Percentiles rank a stretch among this genome's conserved stretches.
phyloP scores from a whole-genome alignment of 2,113 vertebrate species.

The Boleophthalmus pectinirostris region DNA sequence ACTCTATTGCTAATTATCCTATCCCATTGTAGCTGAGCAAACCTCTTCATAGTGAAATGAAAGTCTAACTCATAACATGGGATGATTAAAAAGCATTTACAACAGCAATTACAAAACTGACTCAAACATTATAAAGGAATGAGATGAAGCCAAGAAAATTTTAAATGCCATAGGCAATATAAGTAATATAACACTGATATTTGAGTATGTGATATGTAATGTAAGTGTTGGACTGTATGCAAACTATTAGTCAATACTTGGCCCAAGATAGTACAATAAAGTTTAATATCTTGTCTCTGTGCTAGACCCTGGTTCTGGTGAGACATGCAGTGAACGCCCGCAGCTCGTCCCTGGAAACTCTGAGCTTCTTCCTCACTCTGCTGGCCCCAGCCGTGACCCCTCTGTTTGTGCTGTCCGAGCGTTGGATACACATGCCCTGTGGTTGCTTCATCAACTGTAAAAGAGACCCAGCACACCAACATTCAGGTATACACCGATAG shows the following conservation, averaged over 20 bases:
- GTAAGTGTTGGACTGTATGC: background rate
- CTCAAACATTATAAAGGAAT: background rate
- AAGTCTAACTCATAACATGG: background rate
- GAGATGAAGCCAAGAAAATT: background rate
- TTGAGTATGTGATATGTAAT: background rate
- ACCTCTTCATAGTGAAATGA: background rate
- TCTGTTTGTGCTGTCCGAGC: slow-evolving; percentile 89
- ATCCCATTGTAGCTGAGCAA: background rate
- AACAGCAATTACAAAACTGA: background rate
- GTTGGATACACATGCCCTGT: slow-evolving; percentile 93
- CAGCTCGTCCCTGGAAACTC: slow-evolving; percentile 81
- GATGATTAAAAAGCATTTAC: background rate
- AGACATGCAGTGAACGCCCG: slow-evolving; percentile 80
- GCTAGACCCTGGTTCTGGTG: slow-evolving; percentile 86
- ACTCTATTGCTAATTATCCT: background rate
- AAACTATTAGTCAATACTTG: background rate
- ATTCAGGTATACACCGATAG: slow-evolving; percentile 54
- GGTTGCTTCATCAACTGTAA: slow-evolving; percentile 96
- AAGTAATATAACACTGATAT: too few species aligned
- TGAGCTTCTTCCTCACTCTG: slow-evolving; percentile 90
- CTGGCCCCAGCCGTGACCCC: slow-evolving; percentile 88
- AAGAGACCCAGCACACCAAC: slow-evolving; percentile 65
- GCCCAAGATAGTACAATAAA: background rate
- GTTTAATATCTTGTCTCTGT: slow-evolving; percentile 14
- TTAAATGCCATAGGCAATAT: background rate